Conservation (phyloP, 2,888 invertebrate genomes). For the Cephonodes hylas region DNA sequence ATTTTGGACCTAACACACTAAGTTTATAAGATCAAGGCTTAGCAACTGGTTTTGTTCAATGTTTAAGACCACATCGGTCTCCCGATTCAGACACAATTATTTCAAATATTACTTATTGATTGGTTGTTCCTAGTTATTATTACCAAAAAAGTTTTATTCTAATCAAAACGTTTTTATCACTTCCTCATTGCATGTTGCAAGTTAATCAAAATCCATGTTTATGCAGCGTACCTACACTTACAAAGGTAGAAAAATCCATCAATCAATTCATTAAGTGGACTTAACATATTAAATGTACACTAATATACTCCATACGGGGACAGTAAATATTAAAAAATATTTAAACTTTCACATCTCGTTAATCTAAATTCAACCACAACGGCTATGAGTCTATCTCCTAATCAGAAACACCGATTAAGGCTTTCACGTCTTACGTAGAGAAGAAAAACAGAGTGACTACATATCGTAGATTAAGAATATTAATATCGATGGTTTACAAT, state of each 20-base stretch:
- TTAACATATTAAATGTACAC: neutral
- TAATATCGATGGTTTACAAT: neutral
- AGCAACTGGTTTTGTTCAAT: neutral
- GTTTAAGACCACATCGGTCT: neutral
- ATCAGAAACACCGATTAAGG: neutral
- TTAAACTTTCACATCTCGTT: neutral
- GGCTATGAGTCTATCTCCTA: neutral
- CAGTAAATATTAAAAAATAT: conserved; percentile 6
- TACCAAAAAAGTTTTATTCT: neutral
- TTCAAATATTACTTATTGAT: neutral
- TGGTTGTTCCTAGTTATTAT: neutral
- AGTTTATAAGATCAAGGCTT: neutral
- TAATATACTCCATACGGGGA: neutral
- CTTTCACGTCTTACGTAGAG: neutral
- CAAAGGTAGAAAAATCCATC: neutral
- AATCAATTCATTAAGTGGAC: neutral
- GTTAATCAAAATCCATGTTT: neutral
- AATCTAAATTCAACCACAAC: neutral
- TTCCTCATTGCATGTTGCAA: neutral
- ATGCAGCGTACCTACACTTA: neutral
- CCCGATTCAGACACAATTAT: neutral
- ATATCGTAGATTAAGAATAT: neutral
- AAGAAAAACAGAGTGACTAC: neutral
- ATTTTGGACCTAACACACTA: neutral
- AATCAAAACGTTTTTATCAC: neutral